These are phyloP conservation scores for Menura novaehollandiae DNA, from an alignment of 2,113 vertebrate genomes.

Conservation along the genomic window DNA sequence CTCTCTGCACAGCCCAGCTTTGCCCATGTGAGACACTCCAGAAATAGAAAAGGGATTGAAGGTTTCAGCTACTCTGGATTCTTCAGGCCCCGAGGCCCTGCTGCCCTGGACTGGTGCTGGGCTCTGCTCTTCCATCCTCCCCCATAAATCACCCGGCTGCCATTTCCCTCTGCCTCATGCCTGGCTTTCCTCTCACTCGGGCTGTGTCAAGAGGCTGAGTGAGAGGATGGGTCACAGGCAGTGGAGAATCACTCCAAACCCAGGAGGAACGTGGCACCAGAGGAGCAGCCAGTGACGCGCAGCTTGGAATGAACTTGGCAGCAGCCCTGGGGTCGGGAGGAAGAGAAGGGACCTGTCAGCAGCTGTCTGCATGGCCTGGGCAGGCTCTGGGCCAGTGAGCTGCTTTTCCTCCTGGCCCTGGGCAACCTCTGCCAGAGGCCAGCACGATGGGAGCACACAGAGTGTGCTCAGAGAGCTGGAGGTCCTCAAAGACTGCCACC, in stretches of 20 bases:
- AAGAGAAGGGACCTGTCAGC: neutral
- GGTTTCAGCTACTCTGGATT: conserved; percentile 16
- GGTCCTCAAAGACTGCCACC: neutral
- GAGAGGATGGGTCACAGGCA: accelerated
- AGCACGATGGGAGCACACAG: neutral
- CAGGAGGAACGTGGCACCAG: neutral
- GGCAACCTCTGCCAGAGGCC: neutral
- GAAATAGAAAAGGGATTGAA: conserved; percentile 57
- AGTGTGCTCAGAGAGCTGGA: neutral
- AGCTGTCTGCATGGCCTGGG: accelerated
- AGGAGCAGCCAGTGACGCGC: neutral
- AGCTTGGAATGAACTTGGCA: neutral
- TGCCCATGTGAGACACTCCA: conserved; percentile 14
- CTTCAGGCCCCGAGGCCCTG: neutral
- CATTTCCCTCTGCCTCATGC: neutral
- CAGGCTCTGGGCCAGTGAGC: neutral
- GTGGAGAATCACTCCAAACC: neutral
- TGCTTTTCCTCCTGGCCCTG: neutral
- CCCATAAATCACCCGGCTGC: neutral
- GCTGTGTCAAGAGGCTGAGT: neutral
- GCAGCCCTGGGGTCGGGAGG: neutral
- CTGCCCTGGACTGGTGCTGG: neutral
- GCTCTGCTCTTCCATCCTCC: neutral
- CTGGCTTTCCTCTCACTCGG: neutral
- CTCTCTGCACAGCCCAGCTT: neutral